Evolutionary conservation across 2,888 invertebrate genomes (phyloP), one percentile per base, ranked within the genome.

Genomic region (Rhagophthalmus giganteus): DNA sequence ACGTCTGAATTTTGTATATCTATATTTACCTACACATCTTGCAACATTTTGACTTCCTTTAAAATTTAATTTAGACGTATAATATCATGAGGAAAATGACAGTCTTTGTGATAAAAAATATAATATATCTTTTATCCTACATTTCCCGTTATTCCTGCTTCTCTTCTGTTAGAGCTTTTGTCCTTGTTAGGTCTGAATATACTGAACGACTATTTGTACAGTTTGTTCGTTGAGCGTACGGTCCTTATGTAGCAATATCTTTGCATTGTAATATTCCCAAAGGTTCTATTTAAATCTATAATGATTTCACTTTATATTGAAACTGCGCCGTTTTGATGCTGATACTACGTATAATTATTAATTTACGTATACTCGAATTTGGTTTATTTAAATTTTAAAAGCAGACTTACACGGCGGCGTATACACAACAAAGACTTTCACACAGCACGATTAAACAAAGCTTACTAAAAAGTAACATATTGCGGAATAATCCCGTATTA

Each of bases 401-500:
- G 41, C 34, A 30, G 37, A 34, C 49, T 42, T 37, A 25, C 27
- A n/a, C n/a, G 2, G 13, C 13, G 14, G 20, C 27, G 34, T 24
- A 46, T 39, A 39, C 31, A 32, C 38, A 39, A 52, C 33, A 52
- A 40, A 46, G 35, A 52, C 46, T 40, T 46, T 40, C 46, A 46
- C 34, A 34, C 45, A 46, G 34, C 16, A 39, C 46, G 44, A 54
- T 44, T 50, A 45, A 46, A 48, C 54, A 54, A 54, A 46, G 51
- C 51, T 34, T 46, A 52, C 51, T 52, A 59, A 59, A 59, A 59
- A 50, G 49, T 47, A 60, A 63, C 60, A 59, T 62, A 60, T 63
- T 60, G 61, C 59, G 49, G 57, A 54, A 58, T 63, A 62, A 63
- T 62, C 63, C 62, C 53, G 55, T 53, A 58, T 63, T 62, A 60